phyloP scores from a whole-genome alignment of 1,140 invertebrate species.

The Myzus persicae region DNA sequence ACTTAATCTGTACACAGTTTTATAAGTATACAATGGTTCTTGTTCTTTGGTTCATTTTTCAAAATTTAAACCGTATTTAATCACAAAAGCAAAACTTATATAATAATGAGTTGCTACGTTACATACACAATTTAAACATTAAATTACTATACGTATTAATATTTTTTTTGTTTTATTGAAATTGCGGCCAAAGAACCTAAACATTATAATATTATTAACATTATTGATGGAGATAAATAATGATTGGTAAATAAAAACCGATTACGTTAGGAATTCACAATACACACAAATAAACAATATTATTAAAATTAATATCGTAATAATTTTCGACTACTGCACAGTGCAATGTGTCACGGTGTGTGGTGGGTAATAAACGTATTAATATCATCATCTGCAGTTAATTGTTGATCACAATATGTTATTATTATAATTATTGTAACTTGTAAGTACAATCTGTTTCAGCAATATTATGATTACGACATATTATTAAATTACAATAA shows the following conservation, averaged over 20 bases:
- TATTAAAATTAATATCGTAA: background rate
- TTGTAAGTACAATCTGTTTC: background rate
- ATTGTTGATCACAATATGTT: too few species aligned
- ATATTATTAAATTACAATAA: background rate
- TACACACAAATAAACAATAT: background rate
- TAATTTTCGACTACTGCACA: background rate
- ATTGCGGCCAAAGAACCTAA: background rate
- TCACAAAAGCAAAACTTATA: background rate
- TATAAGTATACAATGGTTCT: background rate
- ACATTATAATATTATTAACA: background rate
- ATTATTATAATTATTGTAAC: background rate
- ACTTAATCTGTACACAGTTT: background rate
- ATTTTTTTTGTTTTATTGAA: background rate
- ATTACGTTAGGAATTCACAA: background rate
- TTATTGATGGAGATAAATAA: background rate
- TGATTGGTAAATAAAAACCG: background rate
- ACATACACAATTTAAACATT: background rate
- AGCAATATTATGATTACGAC: background rate
- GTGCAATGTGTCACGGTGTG: background rate
- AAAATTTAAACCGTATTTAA: background rate
- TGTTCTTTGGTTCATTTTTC: background rate
- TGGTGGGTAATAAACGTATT: background rate
- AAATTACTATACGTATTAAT: background rate
- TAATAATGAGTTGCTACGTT: background rate
- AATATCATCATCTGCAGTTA: background rate